Evolutionary conservation across 2,797 vertebrate species (phyloP).

Genomic region (Schizothorax lantsangensis): DNA sequence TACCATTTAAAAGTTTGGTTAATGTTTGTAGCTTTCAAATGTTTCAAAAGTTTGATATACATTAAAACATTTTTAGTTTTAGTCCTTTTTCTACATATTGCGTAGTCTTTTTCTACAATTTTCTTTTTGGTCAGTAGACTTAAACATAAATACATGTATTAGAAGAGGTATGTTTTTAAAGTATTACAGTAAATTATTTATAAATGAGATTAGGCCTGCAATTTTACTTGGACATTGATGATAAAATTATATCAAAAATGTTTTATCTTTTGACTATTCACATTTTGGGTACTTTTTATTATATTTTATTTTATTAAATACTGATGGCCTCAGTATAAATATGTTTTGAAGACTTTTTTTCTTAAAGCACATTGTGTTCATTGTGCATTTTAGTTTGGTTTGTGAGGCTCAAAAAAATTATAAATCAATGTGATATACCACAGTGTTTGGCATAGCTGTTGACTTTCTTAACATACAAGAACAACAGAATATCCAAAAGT

Average conservation of each 20-base stretch:
- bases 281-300: not conserved
- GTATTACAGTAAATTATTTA: not conserved
- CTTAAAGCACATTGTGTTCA: not conserved
- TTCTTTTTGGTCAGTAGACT: not conserved
- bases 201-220: not conserved
- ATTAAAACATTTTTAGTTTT: constrained; percentile 14
- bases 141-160: constrained; percentile 18
- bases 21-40: not conserved
- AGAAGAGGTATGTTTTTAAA: constrained; percentile 52
- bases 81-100: constrained; percentile 26
- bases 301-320: not conserved
- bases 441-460: not conserved
- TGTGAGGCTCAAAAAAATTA: not conserved
- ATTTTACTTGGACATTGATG: not conserved
- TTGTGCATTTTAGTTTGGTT: not conserved
- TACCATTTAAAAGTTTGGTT: not conserved
- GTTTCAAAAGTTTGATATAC: not conserved
- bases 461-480: not conserved
- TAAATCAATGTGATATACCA: not conserved
- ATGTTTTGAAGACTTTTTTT: not conserved
- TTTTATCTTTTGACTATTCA: not conserved
- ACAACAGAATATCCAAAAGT: not conserved
- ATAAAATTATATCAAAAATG: not conserved
- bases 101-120: constrained; percentile 8
- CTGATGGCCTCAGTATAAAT: not conserved